Evolutionary conservation across 1,140 invertebrate species (phyloP), one percentile per base, ranked within the genome.

Genomic region (Spodoptera litura): DNA sequence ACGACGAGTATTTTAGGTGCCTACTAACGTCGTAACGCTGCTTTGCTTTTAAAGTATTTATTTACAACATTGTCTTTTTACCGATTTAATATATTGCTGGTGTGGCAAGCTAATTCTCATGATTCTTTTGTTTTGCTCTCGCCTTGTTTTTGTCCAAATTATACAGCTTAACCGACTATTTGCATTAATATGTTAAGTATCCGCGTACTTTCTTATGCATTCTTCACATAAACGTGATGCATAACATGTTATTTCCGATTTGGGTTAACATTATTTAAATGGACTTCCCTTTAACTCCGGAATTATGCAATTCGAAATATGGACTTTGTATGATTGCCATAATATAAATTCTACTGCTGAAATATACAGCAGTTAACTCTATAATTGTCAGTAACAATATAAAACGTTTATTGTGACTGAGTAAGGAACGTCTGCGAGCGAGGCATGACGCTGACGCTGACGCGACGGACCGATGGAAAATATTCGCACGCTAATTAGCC

Each of bases 1-100:
- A 89, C 88, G 85, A 85, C 72, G 87, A 90, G 90, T 91, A 92
- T 93, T 93, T 93, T 89, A 91, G 88, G 78, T 93, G 87, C 88
- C 91, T 91, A 91, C 89, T 87, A 88, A 89, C 81, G 74, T 86
- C 82, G 85, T 83, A 83, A 86, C 81, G 82, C 83, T 85, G 78
- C 78, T 82, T 87, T 83, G 81, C 80, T 86, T 86, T 86, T 82
- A 83, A 84, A 84, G 80, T 84, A 81, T 86, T 86, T 85, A 82
- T 83, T 81, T 81, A 81, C 81, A 64, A 81, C 75, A 64, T 59
- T 74, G 66, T 38, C 74, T 73, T 81, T 79, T 78, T 71, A 74
- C 71, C 20, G 44, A 59, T 56, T 49, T 82, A 76, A 82, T 74
- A 82, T 74, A 82, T 75, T 73, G 70, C 71, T 38, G 56, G 31